Evolutionary conservation across 2,113 vertebrate genomes (phyloP).

Genomic region (Gymnorhina tibicen): DNA sequence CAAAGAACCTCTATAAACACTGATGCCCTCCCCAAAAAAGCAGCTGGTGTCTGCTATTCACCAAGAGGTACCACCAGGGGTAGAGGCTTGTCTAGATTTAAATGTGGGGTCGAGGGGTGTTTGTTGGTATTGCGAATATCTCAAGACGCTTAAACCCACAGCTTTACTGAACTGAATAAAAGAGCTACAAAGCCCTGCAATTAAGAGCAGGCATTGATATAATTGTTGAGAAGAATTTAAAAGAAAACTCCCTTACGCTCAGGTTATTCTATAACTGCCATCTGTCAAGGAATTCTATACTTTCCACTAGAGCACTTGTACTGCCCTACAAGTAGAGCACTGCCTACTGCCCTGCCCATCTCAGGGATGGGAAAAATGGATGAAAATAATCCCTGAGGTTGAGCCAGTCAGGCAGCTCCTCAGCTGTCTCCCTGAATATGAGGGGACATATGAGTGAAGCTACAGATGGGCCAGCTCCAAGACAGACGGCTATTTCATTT

Average conservation of each 20-base stretch:
- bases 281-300: neutral
- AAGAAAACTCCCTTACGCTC: neutral
- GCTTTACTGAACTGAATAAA: neutral
- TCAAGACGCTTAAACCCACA: neutral
- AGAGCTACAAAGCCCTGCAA: neutral
- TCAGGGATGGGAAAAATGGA: neutral
- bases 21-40: rapidly evolving
- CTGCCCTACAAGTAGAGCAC: too few species aligned
- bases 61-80: neutral
- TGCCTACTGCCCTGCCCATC: too few species aligned
- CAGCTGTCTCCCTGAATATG: neutral
- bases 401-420: neutral
- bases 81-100: neutral
- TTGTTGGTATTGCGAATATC: neutral
- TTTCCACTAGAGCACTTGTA: neutral
- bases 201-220: neutral
- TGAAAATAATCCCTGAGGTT: neutral
- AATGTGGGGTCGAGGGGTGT: neutral
- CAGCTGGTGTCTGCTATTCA: neutral
- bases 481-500: neutral
- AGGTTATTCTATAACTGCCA: neutral
- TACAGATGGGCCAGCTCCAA: neutral
- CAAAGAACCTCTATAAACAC: neutral
- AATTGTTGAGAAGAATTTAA: neutral
- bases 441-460: neutral